Evolutionary conservation across 1,140 invertebrate genomes (phyloP).

Genomic region (Mya arenaria): DNA sequence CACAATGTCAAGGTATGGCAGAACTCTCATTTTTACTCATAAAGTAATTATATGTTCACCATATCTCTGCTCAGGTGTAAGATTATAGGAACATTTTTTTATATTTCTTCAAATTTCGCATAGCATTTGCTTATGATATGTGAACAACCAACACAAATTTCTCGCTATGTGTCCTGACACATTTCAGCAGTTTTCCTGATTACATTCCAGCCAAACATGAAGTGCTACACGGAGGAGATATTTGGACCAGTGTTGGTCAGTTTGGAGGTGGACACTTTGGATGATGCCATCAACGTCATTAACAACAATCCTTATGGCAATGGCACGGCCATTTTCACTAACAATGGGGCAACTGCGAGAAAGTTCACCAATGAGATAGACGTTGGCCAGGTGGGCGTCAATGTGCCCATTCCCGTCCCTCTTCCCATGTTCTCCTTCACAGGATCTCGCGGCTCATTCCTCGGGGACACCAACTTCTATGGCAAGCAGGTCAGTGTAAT

Average conservation of each 20-base stretch:
- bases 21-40: too few relatives aligned
- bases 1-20: slow-evolving; percentile 89
- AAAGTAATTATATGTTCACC: neutral
- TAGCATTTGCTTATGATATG: too few relatives aligned
- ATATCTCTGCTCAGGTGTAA: neutral
- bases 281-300: slow-evolving; percentile 97
- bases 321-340: slow-evolving; percentile 99
- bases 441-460: slow-evolving; percentile 96
- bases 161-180: too few relatives aligned
- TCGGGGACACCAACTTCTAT: slow-evolving; percentile 98
- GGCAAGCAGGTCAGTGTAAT: slow-evolving; percentile 91
- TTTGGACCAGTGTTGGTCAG: slow-evolving; percentile 98
- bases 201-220: slow-evolving; percentile 88
- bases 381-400: slow-evolving; percentile 97
- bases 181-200: too few relatives aligned
- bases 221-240: slow-evolving; percentile 99
- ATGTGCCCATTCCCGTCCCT: slow-evolving; percentile 99
- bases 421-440: slow-evolving; percentile 99
- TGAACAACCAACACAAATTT: too few relatives aligned
- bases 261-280: slow-evolving; percentile 91
- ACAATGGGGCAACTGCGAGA: slow-evolving; percentile 97
- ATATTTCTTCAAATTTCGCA: neutral
- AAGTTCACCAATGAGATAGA: slow-evolving; percentile 97
- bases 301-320: slow-evolving; percentile 99
- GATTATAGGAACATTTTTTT: neutral